Evolutionary conservation across 2,888 invertebrate genomes (phyloP).

Genomic region (Drosophila bunnanda): DNA sequence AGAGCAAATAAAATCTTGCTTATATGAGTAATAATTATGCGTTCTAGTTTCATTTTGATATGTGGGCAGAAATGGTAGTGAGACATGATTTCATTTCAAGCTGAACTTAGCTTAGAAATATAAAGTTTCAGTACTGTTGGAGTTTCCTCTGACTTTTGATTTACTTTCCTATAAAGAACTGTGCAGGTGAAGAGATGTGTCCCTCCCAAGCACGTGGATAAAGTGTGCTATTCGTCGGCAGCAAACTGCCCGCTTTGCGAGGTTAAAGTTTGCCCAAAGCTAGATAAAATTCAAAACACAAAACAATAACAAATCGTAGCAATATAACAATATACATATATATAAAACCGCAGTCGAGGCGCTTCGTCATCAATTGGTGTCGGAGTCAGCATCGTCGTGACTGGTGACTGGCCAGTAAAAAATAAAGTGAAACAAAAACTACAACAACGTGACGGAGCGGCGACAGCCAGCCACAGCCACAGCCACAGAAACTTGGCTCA

Average conservation of each 20-base stretch:
- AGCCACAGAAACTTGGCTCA: conserved; percentile 48
- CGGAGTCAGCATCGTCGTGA: conserved; percentile 38
- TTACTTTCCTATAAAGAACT: background rate
- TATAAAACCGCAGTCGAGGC: conserved; percentile 35
- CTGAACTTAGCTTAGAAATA: background rate
- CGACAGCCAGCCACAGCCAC: conserved; percentile 23
- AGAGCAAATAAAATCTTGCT: background rate
- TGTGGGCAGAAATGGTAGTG: conserved; percentile 2
- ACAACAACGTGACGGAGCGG: conserved; percentile 26
- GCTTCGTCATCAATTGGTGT: conserved; percentile 67
- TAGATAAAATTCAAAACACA: conserved; percentile 55
- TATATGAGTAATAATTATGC: conserved; percentile 2
- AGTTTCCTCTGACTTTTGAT: background rate
- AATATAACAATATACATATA: conserved; percentile 10
- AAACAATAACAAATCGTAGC: conserved; percentile 48
- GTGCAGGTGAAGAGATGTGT: conserved; percentile 27
- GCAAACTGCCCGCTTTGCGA: conserved; percentile 11
- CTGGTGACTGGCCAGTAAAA: conserved; percentile 62
- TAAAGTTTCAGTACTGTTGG: background rate
- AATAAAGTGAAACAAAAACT: conserved; percentile 26
- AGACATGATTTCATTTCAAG: background rate
- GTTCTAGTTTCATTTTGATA: conserved; percentile 1
- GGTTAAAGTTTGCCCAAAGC: conserved; percentile 27
- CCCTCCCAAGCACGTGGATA: conserved; percentile 51
- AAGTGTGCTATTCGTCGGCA: conserved; percentile 46